Evolutionary conservation across 2,888 invertebrate species (phyloP).

Genomic region (Thereva unica): DNA sequence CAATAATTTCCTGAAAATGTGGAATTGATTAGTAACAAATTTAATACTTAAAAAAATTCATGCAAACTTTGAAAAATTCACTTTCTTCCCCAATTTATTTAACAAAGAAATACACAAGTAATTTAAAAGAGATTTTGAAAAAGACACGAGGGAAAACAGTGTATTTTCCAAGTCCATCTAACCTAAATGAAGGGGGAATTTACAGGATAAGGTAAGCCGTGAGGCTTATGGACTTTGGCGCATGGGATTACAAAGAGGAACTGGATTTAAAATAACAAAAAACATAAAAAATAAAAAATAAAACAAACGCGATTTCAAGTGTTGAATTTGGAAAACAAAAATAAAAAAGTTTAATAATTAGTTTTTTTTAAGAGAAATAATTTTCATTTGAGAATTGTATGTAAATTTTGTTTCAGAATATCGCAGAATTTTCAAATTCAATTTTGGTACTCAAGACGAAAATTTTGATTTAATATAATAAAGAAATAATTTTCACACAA

Average conservation of each 20-base stretch:
- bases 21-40: no score
- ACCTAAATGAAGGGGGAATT: slow-evolving; percentile 64
- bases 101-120: not conserved
- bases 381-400: slow-evolving; percentile 15
- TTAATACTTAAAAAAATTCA: no score
- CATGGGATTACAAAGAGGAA: slow-evolving; percentile 46
- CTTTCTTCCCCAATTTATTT: not conserved
- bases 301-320: slow-evolving; percentile 8
- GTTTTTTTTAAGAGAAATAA: slow-evolving; percentile 12
- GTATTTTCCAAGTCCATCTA: slow-evolving; percentile 54
- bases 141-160: not conserved
- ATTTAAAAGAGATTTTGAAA: not conserved
- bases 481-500: no score
- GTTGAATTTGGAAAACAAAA: slow-evolving; percentile 6
- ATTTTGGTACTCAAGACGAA: no score
- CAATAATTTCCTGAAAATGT: no score
- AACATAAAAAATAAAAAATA: slow-evolving; percentile 26
- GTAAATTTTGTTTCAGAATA: no score
- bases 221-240: slow-evolving; percentile 61
- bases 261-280: slow-evolving; percentile 34
- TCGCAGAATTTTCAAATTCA: no score
- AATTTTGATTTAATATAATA: no score
- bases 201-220: slow-evolving; percentile 63
- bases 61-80: no score
- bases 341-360: not conserved